These are phyloP conservation scores for Cololabis saira DNA, from an alignment of 2,113 vertebrate species.

Conservation along the genomic window DNA sequence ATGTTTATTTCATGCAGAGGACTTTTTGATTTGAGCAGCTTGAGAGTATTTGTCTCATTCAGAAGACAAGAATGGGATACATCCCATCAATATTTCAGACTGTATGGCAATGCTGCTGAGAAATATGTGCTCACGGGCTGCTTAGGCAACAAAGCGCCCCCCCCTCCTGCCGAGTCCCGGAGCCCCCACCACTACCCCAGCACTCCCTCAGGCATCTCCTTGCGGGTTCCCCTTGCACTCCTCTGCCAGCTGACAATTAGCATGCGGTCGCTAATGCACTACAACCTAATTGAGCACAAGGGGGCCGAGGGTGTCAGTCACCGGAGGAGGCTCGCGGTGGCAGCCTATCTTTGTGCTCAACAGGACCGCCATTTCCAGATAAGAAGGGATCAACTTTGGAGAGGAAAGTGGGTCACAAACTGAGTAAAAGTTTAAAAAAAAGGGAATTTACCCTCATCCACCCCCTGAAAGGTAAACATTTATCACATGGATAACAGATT, in stretches of 20 bases:
- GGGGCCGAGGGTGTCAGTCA: slow-evolving; percentile 76
- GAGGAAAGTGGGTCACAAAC: slow-evolving; percentile 27
- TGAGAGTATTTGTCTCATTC: too few relatives aligned
- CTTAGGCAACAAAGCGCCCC: slow-evolving; percentile 55
- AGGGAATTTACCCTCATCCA: background rate
- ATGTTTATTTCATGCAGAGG: slow-evolving; percentile 2
- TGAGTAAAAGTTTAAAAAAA: slow-evolving; percentile 2
- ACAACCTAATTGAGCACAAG: slow-evolving; percentile 75
- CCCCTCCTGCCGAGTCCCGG: background rate
- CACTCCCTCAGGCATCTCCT: slow-evolving; percentile 67
- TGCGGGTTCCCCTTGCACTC: slow-evolving; percentile 65
- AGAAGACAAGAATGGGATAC: slow-evolving; percentile 34
- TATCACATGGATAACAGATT: too few relatives aligned
- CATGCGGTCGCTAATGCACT: slow-evolving; percentile 71
- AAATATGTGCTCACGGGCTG: slow-evolving; percentile 52
- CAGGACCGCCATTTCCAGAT: slow-evolving; percentile 34
- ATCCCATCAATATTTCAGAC: slow-evolving; percentile 73
- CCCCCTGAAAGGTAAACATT: background rate
- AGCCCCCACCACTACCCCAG: background rate
- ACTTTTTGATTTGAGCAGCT: background rate
- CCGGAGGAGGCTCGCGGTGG: slow-evolving; percentile 43
- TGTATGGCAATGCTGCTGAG: slow-evolving; percentile 38
- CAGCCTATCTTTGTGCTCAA: slow-evolving; percentile 9
- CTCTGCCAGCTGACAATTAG: slow-evolving; percentile 77
- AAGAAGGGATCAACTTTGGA: slow-evolving; percentile 22